Conservation (phyloP, 2,888 invertebrate species). For the Amblyjoppa fuscipennis region DNA sequence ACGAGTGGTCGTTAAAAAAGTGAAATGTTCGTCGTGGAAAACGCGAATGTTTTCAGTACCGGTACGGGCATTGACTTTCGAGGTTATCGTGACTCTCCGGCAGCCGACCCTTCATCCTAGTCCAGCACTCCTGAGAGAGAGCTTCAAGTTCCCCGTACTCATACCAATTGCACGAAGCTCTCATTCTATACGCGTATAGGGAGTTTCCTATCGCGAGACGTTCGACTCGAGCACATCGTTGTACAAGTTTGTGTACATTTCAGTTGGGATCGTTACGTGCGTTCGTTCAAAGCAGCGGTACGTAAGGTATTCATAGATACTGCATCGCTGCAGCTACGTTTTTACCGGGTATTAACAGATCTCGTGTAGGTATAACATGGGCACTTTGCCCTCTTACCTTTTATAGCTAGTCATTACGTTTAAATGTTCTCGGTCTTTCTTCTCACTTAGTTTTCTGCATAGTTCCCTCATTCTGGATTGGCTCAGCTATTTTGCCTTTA, state of each 20-base stretch:
- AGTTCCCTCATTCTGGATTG: not conserved
- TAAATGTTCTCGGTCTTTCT: constrained; percentile 41
- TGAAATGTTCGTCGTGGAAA: constrained; percentile 43
- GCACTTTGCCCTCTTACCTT: constrained; percentile 67
- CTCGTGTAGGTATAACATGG: constrained; percentile 42
- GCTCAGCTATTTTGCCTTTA: constrained; percentile 31
- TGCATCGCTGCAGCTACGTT: constrained; percentile 45
- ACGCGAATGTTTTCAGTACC: constrained; percentile 54
- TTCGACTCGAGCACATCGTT: constrained; percentile 42
- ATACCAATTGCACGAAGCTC: constrained; percentile 22
- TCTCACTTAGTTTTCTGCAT: not conserved
- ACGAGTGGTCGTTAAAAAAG: constrained; percentile 65
- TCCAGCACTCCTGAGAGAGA: constrained; percentile 30
- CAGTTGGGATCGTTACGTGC: constrained; percentile 40
- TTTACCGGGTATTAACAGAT: constrained; percentile 69
- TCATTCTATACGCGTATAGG: constrained; percentile 6
- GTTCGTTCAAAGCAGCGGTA: constrained; percentile 31
- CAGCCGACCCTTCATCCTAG: constrained; percentile 42
- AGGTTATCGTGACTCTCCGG: constrained; percentile 59
- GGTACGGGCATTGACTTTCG: constrained; percentile 55
- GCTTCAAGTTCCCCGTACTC: constrained; percentile 22
- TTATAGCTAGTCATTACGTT: constrained; percentile 68
- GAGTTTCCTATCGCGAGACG: constrained; percentile 52
- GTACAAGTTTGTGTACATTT: constrained; percentile 42
- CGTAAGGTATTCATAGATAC: constrained; percentile 60